Base-by-base conservation (phyloP, 2,888 invertebrate species). In the Therioaphis trifolii region DNA sequence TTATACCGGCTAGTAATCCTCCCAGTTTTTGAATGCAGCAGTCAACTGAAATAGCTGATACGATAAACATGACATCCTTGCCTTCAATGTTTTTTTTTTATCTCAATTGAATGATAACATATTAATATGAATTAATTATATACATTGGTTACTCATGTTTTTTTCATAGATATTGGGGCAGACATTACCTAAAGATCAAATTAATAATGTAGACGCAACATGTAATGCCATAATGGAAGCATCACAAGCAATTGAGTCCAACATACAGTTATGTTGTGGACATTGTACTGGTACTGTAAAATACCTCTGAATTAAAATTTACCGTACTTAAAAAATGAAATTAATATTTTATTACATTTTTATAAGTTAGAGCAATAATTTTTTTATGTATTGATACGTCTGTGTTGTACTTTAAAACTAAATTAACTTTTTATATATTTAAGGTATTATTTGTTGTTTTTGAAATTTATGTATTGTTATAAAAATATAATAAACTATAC, bases 171-270 rank as follows among this genome's bases (percentile, higher is more conserved):
- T 80, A 43, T 72, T 82, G 24, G 72, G 52, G 63, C 82, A 82
- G n/a, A 72, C 24, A 15, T n/a, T 82, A 35, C 72, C 82, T 4
- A 82, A 61, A 74, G 82, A 82, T 35, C 58, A 82, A 82, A 82
- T 82, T 18, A 82, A 82, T 52, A 63, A 82, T 49, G 82, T 82
- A 7, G 82, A 82, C 49, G 82, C 82, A 46, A 82, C 82, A 21
- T 82, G 82, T 35, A 82, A 74, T 82, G 82, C 82, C 61, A 82
- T 82, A 35, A 74, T 82, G 82, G 82, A 82, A 82, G 82, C 82
- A 14, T 82, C 82, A 24, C 82, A 82, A 82, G 82, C 82, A 14
- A 35, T 82, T 24, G 82, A 82, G n/a, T 74, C 82, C n/a, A 82
- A 72, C 74, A 63, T 82, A 49, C 82, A 82, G 1, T 52, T 82